Evolutionary conservation across 2,888 invertebrate genomes (phyloP), one percentile per base, ranked within the genome.

Genomic region (Pseudococcus longispinus): DNA sequence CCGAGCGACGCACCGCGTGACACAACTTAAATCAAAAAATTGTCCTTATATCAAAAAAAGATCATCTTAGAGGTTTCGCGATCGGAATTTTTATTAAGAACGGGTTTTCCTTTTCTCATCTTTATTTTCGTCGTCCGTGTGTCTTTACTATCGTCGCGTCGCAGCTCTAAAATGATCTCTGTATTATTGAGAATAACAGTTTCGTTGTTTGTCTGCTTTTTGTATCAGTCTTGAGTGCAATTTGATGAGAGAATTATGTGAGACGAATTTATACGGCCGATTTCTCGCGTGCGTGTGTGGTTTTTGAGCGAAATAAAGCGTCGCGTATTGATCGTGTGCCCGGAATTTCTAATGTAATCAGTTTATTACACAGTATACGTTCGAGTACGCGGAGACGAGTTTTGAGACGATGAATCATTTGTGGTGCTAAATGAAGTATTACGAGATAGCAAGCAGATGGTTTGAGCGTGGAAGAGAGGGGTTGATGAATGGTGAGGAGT

Each of bases 41-140:
- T 74, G 74, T 74, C 37, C 74, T 74, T 29, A 74, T 29, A 29
- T 74, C 37, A 74, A 74, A 74, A 74, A 37, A 74, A 74, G 74
- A 74, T 74, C 37, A 74, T 74, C 74, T 29, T 74, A 37, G 29
- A 5, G 74, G 74, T n/a, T 74, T 74, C 74, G 74, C 74, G 74
- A 74, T 74, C 9, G 37, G 74, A 74, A 74, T 74, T 74, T 74
- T 74, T 74, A 74, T 74, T 32, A 74, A 51, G 51, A n/a, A 51
- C 51, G 51, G 51, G 46, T 13, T 46, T 46, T 46, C 44, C 15
- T 15, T 51, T 15, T 51, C 51, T 51, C n/a, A 3, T 51, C 4
- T 51, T 37, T 51, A 6, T 37, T 74, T 74, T 74, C 74, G 18
- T 74, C 29, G 18, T 29, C 37, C 51, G 51, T 46, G 44, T 46